Evolutionary conservation across 92 coral and sea anemone species (phyloP).

Genomic region (Bergia sp.): DNA sequence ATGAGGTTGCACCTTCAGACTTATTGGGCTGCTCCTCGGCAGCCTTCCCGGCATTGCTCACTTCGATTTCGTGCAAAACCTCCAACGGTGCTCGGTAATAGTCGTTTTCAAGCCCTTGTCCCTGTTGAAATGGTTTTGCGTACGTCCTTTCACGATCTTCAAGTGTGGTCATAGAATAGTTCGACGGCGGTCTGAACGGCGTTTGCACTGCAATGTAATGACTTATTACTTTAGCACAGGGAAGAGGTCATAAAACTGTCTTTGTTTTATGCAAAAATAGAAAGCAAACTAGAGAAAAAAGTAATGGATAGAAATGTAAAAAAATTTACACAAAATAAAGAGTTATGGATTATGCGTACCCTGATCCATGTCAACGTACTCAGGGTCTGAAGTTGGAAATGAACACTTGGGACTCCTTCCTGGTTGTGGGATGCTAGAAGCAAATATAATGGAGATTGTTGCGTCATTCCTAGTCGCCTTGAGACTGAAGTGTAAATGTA

Average conservation of each 20-base stretch:
- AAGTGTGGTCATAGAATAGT: background rate
- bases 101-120: background rate
- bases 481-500: too few relatives aligned
- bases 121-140: background rate
- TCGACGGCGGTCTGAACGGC: background rate
- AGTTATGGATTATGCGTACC: background rate
- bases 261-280: background rate
- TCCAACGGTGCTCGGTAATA: background rate
- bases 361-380: background rate
- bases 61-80: background rate
- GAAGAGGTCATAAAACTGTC: background rate
- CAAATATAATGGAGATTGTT: background rate
- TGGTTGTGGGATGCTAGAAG: constrained; percentile 5
- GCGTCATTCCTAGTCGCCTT: background rate
- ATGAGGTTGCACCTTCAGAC: background rate
- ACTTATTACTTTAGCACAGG: background rate
- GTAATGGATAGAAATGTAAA: too few relatives aligned
- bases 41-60: background rate
- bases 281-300: background rate
- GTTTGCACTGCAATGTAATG: background rate
- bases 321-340: too few relatives aligned
- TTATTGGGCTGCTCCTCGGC: background rate
- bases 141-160: background rate
- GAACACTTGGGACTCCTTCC: background rate
- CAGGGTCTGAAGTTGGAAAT: background rate